Evolutionary conservation across 2,888 invertebrate genomes (phyloP), one percentile per base, ranked within the genome.

Genomic region (Nowickia ferox): DNA sequence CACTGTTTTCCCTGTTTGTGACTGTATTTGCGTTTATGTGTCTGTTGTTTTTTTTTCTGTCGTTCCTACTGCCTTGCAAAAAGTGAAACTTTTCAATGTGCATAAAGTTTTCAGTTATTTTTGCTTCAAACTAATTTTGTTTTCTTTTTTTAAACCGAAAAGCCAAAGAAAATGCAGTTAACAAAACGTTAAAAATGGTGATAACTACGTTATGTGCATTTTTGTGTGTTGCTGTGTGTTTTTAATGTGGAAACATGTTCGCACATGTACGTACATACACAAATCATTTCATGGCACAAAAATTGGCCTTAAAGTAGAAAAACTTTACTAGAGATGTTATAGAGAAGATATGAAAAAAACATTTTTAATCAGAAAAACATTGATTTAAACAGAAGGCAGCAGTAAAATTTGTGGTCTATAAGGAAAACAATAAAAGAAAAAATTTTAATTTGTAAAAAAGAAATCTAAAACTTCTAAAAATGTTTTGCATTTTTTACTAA

Each of bases 1-100:
- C n/a, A n/a, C n/a, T n/a, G n/a, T 6, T 6, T 6, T 30, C 30
- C 6, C 30, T 30, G 30, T 6, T 30, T 30, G 5, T 30, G 10
- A 53, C 6, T 13, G 17, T 2, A 2, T 1, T 0, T 9, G 15
- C 15, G 30, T 57, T 11, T 8, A 9, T 38, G 30, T 57, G n/a
- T 59, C 2, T 61, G 17, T 61, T 40, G 10, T 1, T 11, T 17
- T 40, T 42, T 61, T 42, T 61, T 40, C 15, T 42, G 0, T 17
- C 40, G 15, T 61, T 10, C 17, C 4, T 19, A 1, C 3, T 61
- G 10, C 42, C 42, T 30, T 1, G 17, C 17, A 75, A 71, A 71
- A 71, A 57, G 42, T 30, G 42, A 76, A 71, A 82, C 63, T 55
- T 82, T 82, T 82, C 44, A 75, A 75, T 81, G 68, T 61, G 63